A percentile compares a stretch with the other conserved stretches of the same genome.
Evolutionary conservation across 1,140 invertebrate genomes (phyloP).

Genomic region (Tetramorium parvispinum): DNA sequence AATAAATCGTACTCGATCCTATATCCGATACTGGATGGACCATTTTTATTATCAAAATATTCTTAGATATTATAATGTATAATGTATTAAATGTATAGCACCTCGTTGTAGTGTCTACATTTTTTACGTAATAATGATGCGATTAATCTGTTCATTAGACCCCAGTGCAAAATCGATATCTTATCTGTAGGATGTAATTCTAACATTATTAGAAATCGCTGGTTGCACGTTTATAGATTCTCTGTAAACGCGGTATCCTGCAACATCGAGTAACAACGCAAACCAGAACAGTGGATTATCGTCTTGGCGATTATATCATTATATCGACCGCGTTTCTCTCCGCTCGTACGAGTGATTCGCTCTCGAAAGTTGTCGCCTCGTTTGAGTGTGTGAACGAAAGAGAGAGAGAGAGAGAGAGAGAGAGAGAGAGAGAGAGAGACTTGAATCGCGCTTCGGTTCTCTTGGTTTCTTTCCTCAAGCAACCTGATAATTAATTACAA

Average conservation of each 20-base stretch:
- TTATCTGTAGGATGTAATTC: background rate
- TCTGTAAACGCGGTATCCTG: conserved; percentile 4
- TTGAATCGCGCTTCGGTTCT: conserved; percentile 2
- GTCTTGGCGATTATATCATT: conserved; percentile 52
- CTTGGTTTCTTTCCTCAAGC: conserved; percentile 28
- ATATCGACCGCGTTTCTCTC: conserved; percentile 58
- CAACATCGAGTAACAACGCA: background rate
- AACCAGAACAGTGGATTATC: conserved; percentile 48
- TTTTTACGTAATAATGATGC: too few relatives aligned
- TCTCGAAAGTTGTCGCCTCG: conserved; percentile 55
- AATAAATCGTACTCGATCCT: background rate
- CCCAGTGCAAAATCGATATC: background rate
- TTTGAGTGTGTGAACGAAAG: conserved; percentile 31
- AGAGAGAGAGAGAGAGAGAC: background rate
- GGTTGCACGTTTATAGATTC: background rate
- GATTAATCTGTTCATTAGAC: background rate
- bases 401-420: background rate
- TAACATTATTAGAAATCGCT: background rate
- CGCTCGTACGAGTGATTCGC: conserved; percentile 44
- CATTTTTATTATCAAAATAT: background rate
- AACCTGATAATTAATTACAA: conserved; percentile 21
- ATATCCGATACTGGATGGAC: background rate
- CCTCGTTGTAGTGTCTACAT: background rate
- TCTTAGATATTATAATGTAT: background rate
- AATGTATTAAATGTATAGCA: background rate